Evolutionary conservation across 2,888 invertebrate genomes (phyloP).

Genomic region (Tinea semifulvella): DNA sequence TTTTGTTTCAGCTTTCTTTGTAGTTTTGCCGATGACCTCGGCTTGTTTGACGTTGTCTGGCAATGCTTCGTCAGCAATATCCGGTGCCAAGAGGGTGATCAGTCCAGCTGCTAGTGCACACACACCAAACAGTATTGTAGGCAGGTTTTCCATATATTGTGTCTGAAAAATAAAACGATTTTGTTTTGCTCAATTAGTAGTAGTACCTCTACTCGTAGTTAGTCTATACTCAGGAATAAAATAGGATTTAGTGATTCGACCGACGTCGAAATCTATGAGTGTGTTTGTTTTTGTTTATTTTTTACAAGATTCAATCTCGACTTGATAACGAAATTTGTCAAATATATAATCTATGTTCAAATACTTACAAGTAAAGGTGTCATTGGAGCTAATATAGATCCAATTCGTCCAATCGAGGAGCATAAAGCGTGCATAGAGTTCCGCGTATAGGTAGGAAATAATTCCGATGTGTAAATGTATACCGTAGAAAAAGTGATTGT

Average conservation of each 20-base stretch:
- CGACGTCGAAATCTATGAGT: no score
- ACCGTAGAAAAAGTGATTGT: conserved; percentile 27
- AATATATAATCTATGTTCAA: no score
- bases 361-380: conserved; percentile 35
- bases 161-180: conserved; percentile 29
- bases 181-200: no score
- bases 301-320: no score
- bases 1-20: neutral
- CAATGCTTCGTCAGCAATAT: conserved; percentile 39
- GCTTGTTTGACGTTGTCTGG: conserved; percentile 44
- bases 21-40: conserved; percentile 20
- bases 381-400: conserved; percentile 32
- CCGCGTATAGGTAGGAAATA: conserved; percentile 35
- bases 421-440: conserved; percentile 35
- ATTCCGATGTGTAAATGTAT: conserved; percentile 33
- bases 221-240: no score
- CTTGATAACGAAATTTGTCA: no score
- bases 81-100: conserved; percentile 41
- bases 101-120: conserved; percentile 41
- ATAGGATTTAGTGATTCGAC: no score
- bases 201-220: no score
- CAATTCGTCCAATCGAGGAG: conserved; percentile 31
- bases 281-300: no score
- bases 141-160: conserved; percentile 37
- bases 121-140: conserved; percentile 43